Base-by-base conservation (phyloP, 2,888 invertebrate genomes). In the Caenorhabditis sp. region DNA sequence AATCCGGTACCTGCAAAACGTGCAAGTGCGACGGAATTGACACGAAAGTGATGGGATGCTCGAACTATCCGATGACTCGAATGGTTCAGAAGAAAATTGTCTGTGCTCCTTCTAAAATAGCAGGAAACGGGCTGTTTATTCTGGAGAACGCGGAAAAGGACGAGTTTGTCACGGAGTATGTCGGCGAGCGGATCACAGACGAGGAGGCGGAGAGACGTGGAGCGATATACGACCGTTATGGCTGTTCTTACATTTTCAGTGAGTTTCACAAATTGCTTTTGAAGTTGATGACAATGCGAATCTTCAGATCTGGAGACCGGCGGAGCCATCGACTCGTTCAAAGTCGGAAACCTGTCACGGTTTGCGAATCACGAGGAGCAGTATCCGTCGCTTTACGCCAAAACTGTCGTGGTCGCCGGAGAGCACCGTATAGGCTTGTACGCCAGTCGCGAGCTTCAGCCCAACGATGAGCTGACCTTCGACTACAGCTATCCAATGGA, bases 111-210 rank as follows among this genome's bases (percentile, higher is more conserved):
- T 96, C 96, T 0, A 97, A 97, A 91, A 96, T 99, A 22, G 98
- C 98, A 13, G 99, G 99, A 20, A 99, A 97, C 96, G 99, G 99
- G 43, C 98, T 98, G 85, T 99, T 96, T 91, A 92, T 98, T 27
- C 93, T 90, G 58, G 96, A 97, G 90, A 95, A 95, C 82, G 94
- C 94, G 1, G 96, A 95, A 89, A 78, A 97, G 90, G 97, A 98
- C 91, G 98, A 99, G 91, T 97, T 99, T 90, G 97, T 99, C 82
- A 96, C 96, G 0, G 99, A 99, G 91, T 99, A 99, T 90, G 98
- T 98, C 90, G 99, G 99, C 0, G 99, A 99, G 91, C 90, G 80
- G 2, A 98, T 99, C 86, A 95, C 95, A 2, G 96, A 97, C 90
- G 97, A 98, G 90, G 99, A 99, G 91, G 98, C 98, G 2, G 99